Evolutionary conservation across 2,888 invertebrate species (phyloP).

Genomic region (Lasioglossum leucozonium): DNA sequence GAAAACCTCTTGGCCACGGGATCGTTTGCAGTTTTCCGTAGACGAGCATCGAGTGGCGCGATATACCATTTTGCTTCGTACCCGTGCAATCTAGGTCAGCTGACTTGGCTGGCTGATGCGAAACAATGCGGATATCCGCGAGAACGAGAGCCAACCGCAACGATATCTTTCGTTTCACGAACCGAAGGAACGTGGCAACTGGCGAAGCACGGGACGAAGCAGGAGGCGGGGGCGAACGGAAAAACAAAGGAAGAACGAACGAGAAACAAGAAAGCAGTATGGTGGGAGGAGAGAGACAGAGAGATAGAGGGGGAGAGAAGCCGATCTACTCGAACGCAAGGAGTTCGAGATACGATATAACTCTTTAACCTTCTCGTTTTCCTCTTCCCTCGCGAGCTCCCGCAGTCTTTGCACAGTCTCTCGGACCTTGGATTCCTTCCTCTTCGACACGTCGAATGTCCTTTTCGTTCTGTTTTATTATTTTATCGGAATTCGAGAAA

Average conservation of each 20-base stretch:
- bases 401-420: neutral
- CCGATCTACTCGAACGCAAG: constrained; percentile 32
- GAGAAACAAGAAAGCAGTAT: neutral
- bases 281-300: too few relatives aligned
- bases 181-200: constrained; percentile 3
- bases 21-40: constrained; percentile 70
- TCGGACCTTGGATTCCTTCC: neutral
- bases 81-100: constrained; percentile 77
- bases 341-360: constrained; percentile 36
- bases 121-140: constrained; percentile 79
- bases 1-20: constrained; percentile 41
- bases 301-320: constrained; percentile 5
- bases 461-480: neutral
- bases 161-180: constrained; percentile 48
- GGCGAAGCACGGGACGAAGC: neutral
- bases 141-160: constrained; percentile 51
- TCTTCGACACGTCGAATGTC: neutral
- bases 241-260: neutral
- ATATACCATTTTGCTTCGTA: constrained; percentile 63
- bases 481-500: neutral
- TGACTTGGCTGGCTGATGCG: constrained; percentile 77
- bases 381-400: neutral
- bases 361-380: constrained; percentile 28
- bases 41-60: constrained; percentile 70
- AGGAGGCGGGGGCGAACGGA: neutral